Conservation (phyloP, 1,140 invertebrate genomes). For the Popillia japonica region DNA sequence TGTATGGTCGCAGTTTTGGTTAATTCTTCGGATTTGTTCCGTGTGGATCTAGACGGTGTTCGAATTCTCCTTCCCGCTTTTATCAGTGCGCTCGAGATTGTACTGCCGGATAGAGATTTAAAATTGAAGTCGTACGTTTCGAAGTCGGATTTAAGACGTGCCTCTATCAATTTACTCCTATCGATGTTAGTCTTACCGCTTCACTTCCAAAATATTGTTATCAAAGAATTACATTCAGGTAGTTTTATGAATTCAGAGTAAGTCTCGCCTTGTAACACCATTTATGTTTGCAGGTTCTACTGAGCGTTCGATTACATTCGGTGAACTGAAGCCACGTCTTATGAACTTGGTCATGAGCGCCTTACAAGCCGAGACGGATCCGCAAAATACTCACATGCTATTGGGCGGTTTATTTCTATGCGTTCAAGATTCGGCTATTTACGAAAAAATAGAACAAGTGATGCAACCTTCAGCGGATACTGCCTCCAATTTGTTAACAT, state of each 20-base stretch:
- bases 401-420: constrained; percentile 81
- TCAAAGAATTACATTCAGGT: constrained; percentile 71
- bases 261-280: background rate
- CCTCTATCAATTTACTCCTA: constrained; percentile 88
- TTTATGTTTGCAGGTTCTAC: constrained; percentile 39
- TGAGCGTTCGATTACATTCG: constrained; percentile 71
- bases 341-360: constrained; percentile 88
- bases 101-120: constrained; percentile 77
- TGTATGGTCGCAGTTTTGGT: constrained; percentile 81
- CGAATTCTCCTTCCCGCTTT: constrained; percentile 89
- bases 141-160: constrained; percentile 83
- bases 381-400: constrained; percentile 89
- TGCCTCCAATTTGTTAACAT: constrained; percentile 73
- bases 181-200: constrained; percentile 90
- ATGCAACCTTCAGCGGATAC: constrained; percentile 66
- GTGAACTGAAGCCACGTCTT: constrained; percentile 81
- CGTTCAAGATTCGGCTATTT: constrained; percentile 83
- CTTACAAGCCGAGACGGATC: constrained; percentile 85
- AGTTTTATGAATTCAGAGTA: constrained; percentile 33
- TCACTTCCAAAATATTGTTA: constrained; percentile 85
- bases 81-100: constrained; percentile 82
- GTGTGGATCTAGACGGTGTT: constrained; percentile 92
- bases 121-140: constrained; percentile 71
- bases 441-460: constrained; percentile 76
- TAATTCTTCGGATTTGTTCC: constrained; percentile 82